phyloP scores from a whole-genome alignment of 2,888 invertebrate species.

The Glaucopsyche alexis region DNA sequence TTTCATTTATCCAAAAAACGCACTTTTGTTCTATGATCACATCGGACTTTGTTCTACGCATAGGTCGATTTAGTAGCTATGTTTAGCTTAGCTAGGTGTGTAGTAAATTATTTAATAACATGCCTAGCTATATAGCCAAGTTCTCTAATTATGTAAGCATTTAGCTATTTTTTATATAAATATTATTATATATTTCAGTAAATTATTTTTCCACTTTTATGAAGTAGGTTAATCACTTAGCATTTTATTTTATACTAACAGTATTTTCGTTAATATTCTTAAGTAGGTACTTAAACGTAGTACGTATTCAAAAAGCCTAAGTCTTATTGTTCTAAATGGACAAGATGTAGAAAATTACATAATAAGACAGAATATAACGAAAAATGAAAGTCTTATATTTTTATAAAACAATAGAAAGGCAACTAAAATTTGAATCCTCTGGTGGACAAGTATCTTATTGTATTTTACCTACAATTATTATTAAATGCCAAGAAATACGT shows the following conservation, averaged over 20 bases:
- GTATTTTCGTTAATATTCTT: not conserved
- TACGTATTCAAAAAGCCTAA: constrained; percentile 1
- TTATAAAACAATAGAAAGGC: constrained; percentile 26
- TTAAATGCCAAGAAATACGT: not conserved
- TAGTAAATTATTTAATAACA: no score
- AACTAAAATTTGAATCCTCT: not conserved
- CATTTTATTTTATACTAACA: not conserved
- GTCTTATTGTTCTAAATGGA: constrained; percentile 16
- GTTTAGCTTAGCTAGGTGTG: no score
- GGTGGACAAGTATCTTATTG: not conserved
- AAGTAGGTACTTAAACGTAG: not conserved
- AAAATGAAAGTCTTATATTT: constrained; percentile 41
- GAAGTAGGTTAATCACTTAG: no score
- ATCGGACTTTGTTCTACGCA: no score
- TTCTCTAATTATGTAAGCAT: no score
- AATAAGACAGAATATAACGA: constrained; percentile 29
- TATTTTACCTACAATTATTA: not conserved
- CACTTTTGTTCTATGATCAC: no score
- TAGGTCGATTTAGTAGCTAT: no score
- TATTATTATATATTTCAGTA: no score
- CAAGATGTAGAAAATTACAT: constrained; percentile 2
- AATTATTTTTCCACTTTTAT: no score
- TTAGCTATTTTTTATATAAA: no score
- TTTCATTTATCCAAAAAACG: no score
- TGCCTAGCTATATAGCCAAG: no score